A percentile compares a stretch with the other conserved stretches of the same genome.
phyloP scores from a whole-genome alignment of 2,888 invertebrate genomes.

The Aricia artaxerxes region DNA sequence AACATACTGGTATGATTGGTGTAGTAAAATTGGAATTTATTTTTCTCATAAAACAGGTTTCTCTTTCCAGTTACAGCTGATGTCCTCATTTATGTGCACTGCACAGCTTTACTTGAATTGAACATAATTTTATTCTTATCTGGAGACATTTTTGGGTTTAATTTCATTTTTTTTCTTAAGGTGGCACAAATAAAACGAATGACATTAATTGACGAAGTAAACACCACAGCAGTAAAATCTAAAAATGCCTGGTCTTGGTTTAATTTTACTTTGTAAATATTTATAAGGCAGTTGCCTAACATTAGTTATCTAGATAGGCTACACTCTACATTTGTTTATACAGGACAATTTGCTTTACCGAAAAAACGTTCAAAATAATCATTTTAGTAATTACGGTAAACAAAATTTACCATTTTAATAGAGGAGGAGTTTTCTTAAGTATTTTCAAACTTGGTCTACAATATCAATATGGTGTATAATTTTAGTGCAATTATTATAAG shows the following conservation, averaged over 20 bases:
- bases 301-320: background rate
- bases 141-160: background rate
- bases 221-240: background rate
- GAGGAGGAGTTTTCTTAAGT: background rate
- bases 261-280: background rate
- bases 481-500: no score
- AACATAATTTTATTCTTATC: conserved; percentile 13
- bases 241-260: background rate
- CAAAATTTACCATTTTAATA: background rate
- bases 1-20: background rate
- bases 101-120: background rate
- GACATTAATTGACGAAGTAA: background rate
- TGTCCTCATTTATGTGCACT: background rate
- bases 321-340: background rate
- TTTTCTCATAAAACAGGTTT: background rate
- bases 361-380: background rate
- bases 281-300: background rate
- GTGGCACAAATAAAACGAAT: background rate
- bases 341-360: background rate
- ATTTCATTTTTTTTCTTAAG: conserved; percentile 2
- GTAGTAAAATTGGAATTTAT: background rate
- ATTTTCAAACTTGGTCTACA: background rate
- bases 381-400: background rate
- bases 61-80: background rate
- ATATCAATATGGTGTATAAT: background rate